phyloP scores from a whole-genome alignment of 1,140 invertebrate species.

The Matsumurasca onukii region DNA sequence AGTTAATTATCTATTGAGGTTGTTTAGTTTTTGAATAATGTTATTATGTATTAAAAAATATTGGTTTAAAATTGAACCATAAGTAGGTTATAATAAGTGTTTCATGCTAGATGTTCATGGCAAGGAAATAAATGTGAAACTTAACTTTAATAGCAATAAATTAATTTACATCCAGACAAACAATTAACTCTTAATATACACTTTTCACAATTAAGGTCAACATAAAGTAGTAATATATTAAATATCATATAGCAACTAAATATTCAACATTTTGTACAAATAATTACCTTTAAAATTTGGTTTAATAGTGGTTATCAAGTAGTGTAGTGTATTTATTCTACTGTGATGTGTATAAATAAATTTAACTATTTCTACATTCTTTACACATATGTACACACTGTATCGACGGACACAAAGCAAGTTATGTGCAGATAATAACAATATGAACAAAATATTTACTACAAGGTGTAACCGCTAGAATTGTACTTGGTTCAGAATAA shows the following conservation, averaged over 20 bases:
- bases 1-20: too few relatives aligned
- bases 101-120: too few relatives aligned
- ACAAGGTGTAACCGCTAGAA: neutral
- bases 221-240: neutral
- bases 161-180: slow-evolving; percentile 17
- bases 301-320: too few relatives aligned
- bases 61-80: neutral
- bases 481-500: slow-evolving; percentile 26
- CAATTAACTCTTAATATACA: neutral
- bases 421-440: neutral
- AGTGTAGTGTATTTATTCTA: neutral
- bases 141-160: neutral
- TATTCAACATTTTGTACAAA: neutral
- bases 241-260: slow-evolving; percentile 21
- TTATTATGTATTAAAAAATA: neutral
- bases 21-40: too few relatives aligned
- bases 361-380: neutral
- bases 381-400: neutral
- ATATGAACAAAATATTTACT: neutral
- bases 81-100: neutral
- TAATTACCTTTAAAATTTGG: slow-evolving; percentile 13
- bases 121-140: too few relatives aligned
- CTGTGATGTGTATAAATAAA: slow-evolving; percentile 7
- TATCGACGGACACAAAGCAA: slow-evolving; percentile 15
- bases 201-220: neutral